Percentiles rank a stretch among this genome's conserved stretches.
These are phyloP conservation scores for Agapornis roseicollis DNA, from an alignment of 2,113 vertebrate genomes.

Conservation along the genomic window DNA sequence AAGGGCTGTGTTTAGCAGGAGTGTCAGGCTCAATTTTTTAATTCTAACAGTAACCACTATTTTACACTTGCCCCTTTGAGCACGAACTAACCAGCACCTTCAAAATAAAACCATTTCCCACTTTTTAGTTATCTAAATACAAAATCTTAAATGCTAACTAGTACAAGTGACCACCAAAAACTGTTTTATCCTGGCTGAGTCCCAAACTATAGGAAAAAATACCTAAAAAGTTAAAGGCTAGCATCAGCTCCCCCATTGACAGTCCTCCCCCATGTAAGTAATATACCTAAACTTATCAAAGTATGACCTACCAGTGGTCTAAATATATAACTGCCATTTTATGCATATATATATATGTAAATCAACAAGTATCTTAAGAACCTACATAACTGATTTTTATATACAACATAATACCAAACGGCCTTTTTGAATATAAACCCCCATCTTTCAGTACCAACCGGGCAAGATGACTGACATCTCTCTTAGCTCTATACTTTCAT, in stretches of 20 bases:
- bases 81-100: neutral
- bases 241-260: neutral
- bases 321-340: neutral
- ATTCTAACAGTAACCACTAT: neutral
- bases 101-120: neutral
- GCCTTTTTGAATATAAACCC: neutral
- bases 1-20: neutral
- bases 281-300: neutral
- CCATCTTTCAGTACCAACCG: neutral
- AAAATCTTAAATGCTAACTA: neutral
- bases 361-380: neutral
- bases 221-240: rapidly evolving
- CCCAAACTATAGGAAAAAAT: neutral
- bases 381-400: neutral
- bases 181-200: neutral
- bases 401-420: rapidly evolving
- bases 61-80: neutral
- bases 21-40: rapidly evolving
- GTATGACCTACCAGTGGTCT: neutral
- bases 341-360: neutral
- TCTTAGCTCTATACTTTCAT: neutral
- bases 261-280: neutral
- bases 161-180: neutral
- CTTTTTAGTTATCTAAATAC: neutral
- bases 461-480: neutral